These are phyloP conservation scores for Xestoiulus laeticollis DNA, from an alignment of 2,888 invertebrate species.

Conservation along the genomic window DNA sequence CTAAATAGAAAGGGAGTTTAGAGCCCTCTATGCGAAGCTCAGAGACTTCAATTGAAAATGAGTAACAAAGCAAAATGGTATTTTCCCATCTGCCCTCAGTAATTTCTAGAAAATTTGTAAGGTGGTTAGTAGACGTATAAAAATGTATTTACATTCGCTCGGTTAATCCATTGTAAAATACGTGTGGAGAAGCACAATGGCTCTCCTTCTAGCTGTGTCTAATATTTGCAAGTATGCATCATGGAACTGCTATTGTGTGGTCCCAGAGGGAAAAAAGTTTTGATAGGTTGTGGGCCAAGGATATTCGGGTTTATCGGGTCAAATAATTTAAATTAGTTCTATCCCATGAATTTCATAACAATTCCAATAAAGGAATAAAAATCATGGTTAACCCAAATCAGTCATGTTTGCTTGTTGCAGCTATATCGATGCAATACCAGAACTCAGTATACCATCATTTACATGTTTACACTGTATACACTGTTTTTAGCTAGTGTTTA, in stretches of 20 bases:
- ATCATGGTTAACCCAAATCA: too few relatives aligned
- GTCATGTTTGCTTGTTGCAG: too few relatives aligned
- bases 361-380: too few relatives aligned
- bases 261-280: not conserved
- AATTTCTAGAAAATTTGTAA: conserved; percentile 6
- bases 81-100: conserved; percentile 1
- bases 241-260: not conserved
- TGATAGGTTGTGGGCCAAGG: not conserved
- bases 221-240: not conserved
- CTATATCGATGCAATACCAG: too few relatives aligned
- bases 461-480: too few relatives aligned
- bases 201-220: not conserved
- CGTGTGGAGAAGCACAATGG: not conserved
- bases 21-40: not conserved
- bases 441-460: too few relatives aligned
- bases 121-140: conserved; percentile 12
- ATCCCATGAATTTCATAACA: too few relatives aligned
- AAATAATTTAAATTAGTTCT: not conserved
- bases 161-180: conserved; percentile 19
- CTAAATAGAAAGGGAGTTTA: not conserved
- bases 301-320: not conserved
- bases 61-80: not conserved
- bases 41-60: not conserved
- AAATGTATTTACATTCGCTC: conserved; percentile 12
- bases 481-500: too few relatives aligned